Evolutionary conservation across 2,113 vertebrate species (phyloP).

Genomic region (Campylomormyrus numenius): DNA sequence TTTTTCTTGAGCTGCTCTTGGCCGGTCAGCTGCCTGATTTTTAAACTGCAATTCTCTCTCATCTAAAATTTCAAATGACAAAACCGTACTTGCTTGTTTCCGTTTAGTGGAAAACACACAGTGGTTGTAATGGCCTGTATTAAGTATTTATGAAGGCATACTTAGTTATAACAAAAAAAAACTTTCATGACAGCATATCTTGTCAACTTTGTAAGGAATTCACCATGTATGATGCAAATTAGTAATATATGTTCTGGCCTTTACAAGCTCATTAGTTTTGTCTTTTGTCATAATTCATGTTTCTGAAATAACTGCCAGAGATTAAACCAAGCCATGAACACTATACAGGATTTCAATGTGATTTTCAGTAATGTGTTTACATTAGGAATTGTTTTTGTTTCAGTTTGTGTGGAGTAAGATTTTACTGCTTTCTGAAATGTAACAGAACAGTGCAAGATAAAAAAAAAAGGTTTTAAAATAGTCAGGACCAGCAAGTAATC

Average conservation of each 20-base stretch:
- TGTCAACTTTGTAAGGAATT: not conserved
- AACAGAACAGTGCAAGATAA: not conserved
- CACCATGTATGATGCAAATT: not conserved
- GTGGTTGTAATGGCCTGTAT: not conserved
- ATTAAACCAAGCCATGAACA: not conserved
- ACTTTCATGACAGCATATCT: not conserved
- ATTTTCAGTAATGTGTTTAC: not conserved
- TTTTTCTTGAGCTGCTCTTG: not conserved
- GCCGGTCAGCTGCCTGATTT: not conserved
- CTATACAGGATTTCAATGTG: not conserved
- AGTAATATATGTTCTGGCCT: not conserved
- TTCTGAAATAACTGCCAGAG: not conserved
- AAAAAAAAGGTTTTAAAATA: not conserved
- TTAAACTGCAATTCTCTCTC: not conserved
- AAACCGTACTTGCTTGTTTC: not conserved
- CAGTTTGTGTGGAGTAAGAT: not conserved
- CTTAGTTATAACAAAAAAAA: not conserved
- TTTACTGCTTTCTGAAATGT: not conserved
- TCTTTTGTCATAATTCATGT: not conserved
- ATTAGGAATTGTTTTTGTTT: not conserved
- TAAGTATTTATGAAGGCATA: not conserved
- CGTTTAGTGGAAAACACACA: not conserved
- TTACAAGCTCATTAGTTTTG: not conserved
- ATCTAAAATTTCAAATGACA: not conserved
- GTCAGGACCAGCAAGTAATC: not conserved